Conservation (phyloP, 2,797 vertebrate genomes). For the Hybognathus amarus region DNA sequence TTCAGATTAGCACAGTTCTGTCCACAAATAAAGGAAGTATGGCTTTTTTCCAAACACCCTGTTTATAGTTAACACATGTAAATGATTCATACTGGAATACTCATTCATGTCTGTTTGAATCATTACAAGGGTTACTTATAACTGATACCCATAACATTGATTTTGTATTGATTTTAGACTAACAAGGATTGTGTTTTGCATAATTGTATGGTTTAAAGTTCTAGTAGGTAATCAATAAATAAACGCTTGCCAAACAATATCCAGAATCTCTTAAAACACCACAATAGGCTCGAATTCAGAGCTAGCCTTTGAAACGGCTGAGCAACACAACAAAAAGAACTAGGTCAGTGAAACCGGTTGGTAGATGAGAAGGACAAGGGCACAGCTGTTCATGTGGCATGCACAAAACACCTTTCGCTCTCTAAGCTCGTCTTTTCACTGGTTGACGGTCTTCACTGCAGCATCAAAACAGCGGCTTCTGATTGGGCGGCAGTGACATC, state of each 20-base stretch:
- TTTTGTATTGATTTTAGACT: not conserved
- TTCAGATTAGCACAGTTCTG: not conserved
- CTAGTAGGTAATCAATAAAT: conserved; percentile 23
- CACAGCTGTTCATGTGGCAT: conserved; percentile 68
- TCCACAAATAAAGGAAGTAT: not conserved
- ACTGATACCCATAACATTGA: not conserved
- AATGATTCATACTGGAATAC: conserved; percentile 17
- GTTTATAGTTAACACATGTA: not conserved
- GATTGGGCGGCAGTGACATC: conserved; percentile 79
- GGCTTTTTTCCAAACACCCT: not conserved
- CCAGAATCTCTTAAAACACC: not conserved
- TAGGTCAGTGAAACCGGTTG: conserved; percentile 64
- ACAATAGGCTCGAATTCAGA: not conserved
- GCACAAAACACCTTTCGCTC: conserved; percentile 61
- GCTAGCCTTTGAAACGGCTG: not conserved
- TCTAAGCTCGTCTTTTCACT: conserved; percentile 58
- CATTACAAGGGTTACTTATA: not conserved
- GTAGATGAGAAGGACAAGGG: conserved; percentile 65
- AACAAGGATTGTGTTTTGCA: not conserved
- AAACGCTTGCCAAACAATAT: conserved; percentile 1
- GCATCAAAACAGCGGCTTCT: conserved; percentile 60
- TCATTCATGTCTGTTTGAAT: not conserved
- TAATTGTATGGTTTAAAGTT: conserved; percentile 18
- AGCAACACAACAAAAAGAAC: conserved; percentile 46
- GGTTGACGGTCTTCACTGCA: conserved; percentile 62